Conservation (phyloP, 2,888 invertebrate genomes). For the Chrysomela aeneicollis region DNA sequence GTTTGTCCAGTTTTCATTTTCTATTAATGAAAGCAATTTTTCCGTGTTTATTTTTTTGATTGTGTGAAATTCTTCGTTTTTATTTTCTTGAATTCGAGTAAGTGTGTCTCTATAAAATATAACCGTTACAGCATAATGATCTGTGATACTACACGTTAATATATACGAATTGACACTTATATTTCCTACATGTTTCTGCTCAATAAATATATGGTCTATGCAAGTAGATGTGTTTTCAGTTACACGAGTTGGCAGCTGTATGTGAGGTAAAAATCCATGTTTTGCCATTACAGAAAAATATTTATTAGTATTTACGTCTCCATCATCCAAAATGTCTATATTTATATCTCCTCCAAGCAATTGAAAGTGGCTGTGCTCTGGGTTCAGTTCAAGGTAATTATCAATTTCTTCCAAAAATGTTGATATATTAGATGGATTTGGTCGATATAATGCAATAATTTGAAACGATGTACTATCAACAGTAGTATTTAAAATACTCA, state of each 20-base stretch:
- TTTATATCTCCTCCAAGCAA: constrained; percentile 24
- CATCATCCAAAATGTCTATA: constrained; percentile 25
- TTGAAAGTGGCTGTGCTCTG: constrained; percentile 23
- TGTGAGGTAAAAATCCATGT: constrained; percentile 26
- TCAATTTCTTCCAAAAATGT: constrained; percentile 24
- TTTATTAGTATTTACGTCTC: constrained; percentile 23
- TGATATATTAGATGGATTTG: constrained; percentile 25
- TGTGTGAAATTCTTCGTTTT: constrained; percentile 16
- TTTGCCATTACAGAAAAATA: constrained; percentile 27
- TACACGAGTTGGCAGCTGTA: constrained; percentile 27
- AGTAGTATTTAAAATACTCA: constrained; percentile 22
- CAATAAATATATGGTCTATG: constrained; percentile 10
- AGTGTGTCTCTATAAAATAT: constrained; percentile 25
- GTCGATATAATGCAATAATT: constrained; percentile 25
- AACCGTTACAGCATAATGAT: constrained; percentile 18
- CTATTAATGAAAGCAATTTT: constrained; percentile 22
- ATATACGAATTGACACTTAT: constrained; percentile 13
- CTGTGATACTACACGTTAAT: constrained; percentile 15
- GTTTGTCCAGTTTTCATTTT: constrained; percentile 21
- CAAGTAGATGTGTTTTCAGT: constrained; percentile 18
- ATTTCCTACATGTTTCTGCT: constrained; percentile 15
- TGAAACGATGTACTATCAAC: constrained; percentile 25
- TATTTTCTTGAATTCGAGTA: constrained; percentile 20
- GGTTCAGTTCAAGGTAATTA: constrained; percentile 26
- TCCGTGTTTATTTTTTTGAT: constrained; percentile 23